Evolutionary conservation across 1,140 invertebrate species (phyloP).

Genomic region (Bombus pascuorum): DNA sequence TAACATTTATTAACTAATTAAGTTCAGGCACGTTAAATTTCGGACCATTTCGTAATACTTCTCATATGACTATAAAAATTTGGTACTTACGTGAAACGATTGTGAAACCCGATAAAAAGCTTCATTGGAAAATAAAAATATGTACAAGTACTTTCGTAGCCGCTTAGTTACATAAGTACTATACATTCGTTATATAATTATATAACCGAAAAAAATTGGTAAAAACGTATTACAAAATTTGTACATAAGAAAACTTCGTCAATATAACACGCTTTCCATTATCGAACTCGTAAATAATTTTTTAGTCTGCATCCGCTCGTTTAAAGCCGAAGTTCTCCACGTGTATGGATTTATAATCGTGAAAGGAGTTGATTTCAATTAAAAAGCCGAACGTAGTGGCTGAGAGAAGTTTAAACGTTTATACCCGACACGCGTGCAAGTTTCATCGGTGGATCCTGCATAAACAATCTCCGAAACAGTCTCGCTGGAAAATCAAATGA

Average conservation of each 20-base stretch:
- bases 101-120: too few relatives aligned
- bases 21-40: too few relatives aligned
- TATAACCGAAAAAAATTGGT: neutral
- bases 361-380: conserved; percentile 10
- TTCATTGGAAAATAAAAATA: too few relatives aligned
- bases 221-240: neutral
- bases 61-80: too few relatives aligned
- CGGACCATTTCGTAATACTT: too few relatives aligned
- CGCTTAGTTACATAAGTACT: too few relatives aligned
- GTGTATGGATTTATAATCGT: neutral
- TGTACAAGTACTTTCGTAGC: too few relatives aligned
- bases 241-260: neutral
- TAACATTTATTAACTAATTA: too few relatives aligned
- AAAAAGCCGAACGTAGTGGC: neutral
- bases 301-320: neutral
- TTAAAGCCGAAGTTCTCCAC: neutral
- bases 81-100: too few relatives aligned
- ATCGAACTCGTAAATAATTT: neutral
- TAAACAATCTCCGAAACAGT: conserved; percentile 47
- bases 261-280: neutral
- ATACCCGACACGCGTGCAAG: conserved; percentile 28
- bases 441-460: conserved; percentile 22
- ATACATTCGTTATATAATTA: too few relatives aligned
- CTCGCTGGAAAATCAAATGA: neutral
- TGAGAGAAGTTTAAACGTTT: conserved; percentile 45